Percentiles rank a stretch among this genome's conserved stretches.
phyloP scores from a whole-genome alignment of 2,113 vertebrate genomes.

The Struthio camelus region DNA sequence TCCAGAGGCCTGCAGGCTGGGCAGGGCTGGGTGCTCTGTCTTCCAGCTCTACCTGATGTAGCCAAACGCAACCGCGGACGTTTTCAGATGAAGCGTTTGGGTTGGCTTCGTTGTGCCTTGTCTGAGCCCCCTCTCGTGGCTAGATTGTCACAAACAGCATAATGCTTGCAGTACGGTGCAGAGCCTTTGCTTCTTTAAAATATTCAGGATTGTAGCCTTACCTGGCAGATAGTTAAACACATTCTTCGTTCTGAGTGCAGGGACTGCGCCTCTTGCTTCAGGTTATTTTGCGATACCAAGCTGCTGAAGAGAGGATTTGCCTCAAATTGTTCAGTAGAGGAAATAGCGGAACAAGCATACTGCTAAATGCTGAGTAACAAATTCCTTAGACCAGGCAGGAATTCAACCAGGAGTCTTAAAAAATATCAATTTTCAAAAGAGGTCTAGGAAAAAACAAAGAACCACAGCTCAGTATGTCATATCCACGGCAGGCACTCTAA shows the following conservation, averaged over 20 bases:
- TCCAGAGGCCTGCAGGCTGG: background rate
- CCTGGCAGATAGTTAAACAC: background rate
- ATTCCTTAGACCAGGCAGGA: background rate
- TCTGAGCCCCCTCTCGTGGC: conserved; percentile 43
- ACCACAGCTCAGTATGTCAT: background rate
- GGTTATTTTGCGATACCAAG: background rate
- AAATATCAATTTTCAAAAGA: background rate
- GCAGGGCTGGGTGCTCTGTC: background rate
- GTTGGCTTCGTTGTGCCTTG: background rate
- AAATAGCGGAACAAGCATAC: rapidly evolving
- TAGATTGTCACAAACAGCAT: background rate
- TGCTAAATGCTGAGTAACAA: background rate
- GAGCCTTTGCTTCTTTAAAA: background rate
- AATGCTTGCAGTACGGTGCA: background rate
- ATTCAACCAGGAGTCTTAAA: background rate
- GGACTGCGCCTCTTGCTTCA: background rate
- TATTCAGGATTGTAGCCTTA: rapidly evolving
- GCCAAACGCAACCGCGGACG: rapidly evolving
- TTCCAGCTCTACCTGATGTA: background rate
- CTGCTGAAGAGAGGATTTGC: background rate
- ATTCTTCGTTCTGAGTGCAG: rapidly evolving
- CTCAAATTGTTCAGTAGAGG: background rate
- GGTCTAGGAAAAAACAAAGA: background rate
- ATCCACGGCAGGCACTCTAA: background rate
- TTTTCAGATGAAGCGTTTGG: rapidly evolving